Evolutionary conservation across 2,888 invertebrate genomes (phyloP).

Genomic region (Ptilodon capucinus): DNA sequence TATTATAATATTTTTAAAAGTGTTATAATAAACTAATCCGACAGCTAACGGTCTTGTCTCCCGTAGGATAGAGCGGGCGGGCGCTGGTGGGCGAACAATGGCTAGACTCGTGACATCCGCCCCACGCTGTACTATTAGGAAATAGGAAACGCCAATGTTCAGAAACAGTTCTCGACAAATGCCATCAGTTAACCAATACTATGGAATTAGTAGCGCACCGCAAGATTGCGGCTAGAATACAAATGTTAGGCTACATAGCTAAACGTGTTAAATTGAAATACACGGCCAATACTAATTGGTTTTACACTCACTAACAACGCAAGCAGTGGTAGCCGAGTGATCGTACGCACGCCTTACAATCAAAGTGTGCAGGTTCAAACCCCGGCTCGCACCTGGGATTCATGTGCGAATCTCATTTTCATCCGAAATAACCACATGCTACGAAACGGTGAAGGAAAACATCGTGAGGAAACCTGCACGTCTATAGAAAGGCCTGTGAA

Average conservation of each 20-base stretch:
- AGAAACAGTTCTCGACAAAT: slow-evolving; percentile 24
- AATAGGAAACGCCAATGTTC: slow-evolving; percentile 39
- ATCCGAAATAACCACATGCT: too few species aligned
- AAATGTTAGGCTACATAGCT: neutral
- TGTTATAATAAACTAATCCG: neutral
- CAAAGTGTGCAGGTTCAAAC: too few species aligned
- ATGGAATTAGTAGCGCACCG: neutral
- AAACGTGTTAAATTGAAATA: neutral
- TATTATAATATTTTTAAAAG: neutral
- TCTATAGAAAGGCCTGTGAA: too few species aligned
- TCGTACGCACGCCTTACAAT: too few species aligned
- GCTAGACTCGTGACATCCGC: slow-evolving; percentile 49
- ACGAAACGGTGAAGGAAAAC: too few species aligned
- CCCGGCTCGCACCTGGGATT: too few species aligned
- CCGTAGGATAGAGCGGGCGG: slow-evolving; percentile 16
- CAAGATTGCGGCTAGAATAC: neutral
- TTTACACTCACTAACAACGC: neutral
- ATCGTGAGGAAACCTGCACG: too few species aligned
- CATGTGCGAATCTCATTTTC: too few species aligned
- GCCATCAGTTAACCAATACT: neutral
- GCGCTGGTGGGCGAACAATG: slow-evolving; percentile 41
- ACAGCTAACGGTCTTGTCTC: neutral
- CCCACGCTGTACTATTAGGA: slow-evolving; percentile 33
- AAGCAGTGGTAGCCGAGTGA: too few species aligned
- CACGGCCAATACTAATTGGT: neutral